Evolutionary conservation across 2,113 vertebrate genomes (phyloP), one percentile per base, ranked within the genome.

Genomic region (Sterna hirundo): DNA sequence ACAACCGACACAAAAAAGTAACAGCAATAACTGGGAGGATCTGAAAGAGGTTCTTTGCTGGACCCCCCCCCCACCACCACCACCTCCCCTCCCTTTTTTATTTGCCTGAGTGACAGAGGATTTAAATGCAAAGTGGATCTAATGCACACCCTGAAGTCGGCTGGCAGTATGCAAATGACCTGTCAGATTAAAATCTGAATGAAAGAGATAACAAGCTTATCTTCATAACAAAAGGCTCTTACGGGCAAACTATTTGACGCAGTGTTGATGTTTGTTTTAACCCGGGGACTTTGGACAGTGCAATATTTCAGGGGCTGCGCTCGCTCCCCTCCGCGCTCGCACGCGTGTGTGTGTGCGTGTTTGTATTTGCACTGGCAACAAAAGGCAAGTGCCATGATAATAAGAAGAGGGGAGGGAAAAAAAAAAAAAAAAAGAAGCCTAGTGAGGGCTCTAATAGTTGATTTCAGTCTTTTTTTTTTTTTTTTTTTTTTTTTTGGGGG

Each of bases 161-260:
- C 98, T 98, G 98, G 95, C 92, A 97, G 96, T 97, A 97, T 97
- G 93, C 94, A 97, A 98, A 97, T 98, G 91, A 96, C 92, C 97
- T 96, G 97, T 97, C 97, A 98, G 97, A 98, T 98, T 98, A 97
- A 97, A 93, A 98, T 98, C 98, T 98, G 98, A 97, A 97, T 98
- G 97, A 97, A 97, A 96, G 97, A 98, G 98, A 98, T 98, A 97
- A 98, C 94, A 97, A 96, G 96, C 98, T 90, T 97, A 98, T 98
- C 98, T 98, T 97, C 98, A 98, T 98, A 98, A 98, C 98, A 98
- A 98, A 98, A 97, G 97, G 95, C 86, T 94, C 94, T 98, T 96
- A 95, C 40, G n/a, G 95, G 95, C 97, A 97, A 97, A 97, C 96
- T 94, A 95, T 97, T 96, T 92, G 94, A 96, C 94, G 95, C 93